A percentile compares a stretch with the other conserved stretches of the same genome.
phyloP scores from a whole-genome alignment of 2,888 invertebrate species.

The Globia sparganii region DNA sequence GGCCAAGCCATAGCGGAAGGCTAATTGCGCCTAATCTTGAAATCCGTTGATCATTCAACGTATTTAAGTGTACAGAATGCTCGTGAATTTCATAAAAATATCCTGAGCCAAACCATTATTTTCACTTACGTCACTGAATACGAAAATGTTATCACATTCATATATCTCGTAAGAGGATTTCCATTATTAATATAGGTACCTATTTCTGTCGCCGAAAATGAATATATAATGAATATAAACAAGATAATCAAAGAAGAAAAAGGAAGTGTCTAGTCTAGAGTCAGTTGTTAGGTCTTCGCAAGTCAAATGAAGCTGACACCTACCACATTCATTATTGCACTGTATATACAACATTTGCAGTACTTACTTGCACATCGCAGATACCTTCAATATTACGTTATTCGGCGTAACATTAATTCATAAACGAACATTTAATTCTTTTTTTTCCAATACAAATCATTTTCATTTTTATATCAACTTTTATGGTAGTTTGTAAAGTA shows the following conservation, averaged over 20 bases:
- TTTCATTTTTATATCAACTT: not conserved
- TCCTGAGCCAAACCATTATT: not conserved
- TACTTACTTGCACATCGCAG: slow-evolving; percentile 15
- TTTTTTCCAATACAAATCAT: no score
- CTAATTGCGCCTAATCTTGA: slow-evolving; percentile 78
- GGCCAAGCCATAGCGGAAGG: slow-evolving; percentile 77
- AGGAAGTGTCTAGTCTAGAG: not conserved
- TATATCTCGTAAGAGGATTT: not conserved
- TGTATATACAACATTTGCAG: not conserved
- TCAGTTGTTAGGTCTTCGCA: not conserved
- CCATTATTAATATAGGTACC: not conserved
- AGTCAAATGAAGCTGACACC: not conserved
- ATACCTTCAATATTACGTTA: slow-evolving; percentile 6
- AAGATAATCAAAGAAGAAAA: not conserved
- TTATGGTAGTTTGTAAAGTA: not conserved
- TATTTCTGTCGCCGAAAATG: not conserved
- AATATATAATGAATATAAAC: not conserved
- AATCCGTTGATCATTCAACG: slow-evolving; percentile 57
- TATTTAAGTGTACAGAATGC: slow-evolving; percentile 34
- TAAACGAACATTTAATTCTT: no score
- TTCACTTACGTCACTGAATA: not conserved
- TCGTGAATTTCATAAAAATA: slow-evolving; percentile 31
- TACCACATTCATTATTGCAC: not conserved
- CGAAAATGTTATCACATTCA: not conserved
- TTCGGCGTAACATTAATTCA: not conserved